phyloP scores from a whole-genome alignment of 23 tunicate species.

The Halocynthia roretzi region DNA sequence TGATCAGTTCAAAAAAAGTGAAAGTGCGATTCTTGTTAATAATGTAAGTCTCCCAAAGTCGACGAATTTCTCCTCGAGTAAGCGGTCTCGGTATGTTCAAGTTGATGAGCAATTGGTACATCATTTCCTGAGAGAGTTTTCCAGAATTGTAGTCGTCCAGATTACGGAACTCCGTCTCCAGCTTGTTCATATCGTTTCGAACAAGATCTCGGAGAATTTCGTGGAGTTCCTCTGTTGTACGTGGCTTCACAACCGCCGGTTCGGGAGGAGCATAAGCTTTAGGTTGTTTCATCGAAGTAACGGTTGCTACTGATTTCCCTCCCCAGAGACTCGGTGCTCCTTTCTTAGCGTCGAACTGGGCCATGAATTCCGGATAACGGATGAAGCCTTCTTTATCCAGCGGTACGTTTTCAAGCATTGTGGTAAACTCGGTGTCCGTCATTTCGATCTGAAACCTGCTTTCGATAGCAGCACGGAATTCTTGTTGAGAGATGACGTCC shows the following conservation, averaged over 20 bases:
- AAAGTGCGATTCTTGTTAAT: slow-evolving; percentile 89
- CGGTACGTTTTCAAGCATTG: slow-evolving; percentile 78
- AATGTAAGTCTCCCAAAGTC: slow-evolving; percentile 85
- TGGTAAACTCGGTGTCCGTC: slow-evolving; percentile 69
- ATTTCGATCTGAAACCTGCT: slow-evolving; percentile 83
- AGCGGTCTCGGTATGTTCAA: slow-evolving; percentile 69
- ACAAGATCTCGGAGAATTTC: slow-evolving; percentile 57
- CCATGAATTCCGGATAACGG: slow-evolving; percentile 88
- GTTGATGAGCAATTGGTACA: slow-evolving; percentile 66
- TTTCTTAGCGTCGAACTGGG: slow-evolving; percentile 91
- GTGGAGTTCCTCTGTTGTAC: slow-evolving; percentile 71
- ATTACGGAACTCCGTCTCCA: slow-evolving; percentile 81
- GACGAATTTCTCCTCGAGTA: slow-evolving; percentile 85
- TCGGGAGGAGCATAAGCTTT: not conserved
- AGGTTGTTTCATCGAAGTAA: not conserved
- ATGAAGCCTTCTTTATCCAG: slow-evolving; percentile 78
- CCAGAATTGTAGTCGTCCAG: slow-evolving; percentile 95
- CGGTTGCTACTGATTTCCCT: slow-evolving; percentile 56
- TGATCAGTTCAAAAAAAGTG: slow-evolving; percentile 66
- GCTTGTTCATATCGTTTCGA: slow-evolving; percentile 68
- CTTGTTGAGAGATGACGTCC: slow-evolving; percentile 84
- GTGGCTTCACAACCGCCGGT: not conserved
- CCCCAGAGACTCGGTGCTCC: slow-evolving; percentile 95
- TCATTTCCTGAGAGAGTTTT: slow-evolving; percentile 85
- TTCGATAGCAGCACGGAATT: slow-evolving; percentile 94